Percentiles rank a stretch among this genome's conserved stretches.
Conservation (phyloP, 2,797 vertebrate genomes). For the Urocyon cinereoargenteus region DNA sequence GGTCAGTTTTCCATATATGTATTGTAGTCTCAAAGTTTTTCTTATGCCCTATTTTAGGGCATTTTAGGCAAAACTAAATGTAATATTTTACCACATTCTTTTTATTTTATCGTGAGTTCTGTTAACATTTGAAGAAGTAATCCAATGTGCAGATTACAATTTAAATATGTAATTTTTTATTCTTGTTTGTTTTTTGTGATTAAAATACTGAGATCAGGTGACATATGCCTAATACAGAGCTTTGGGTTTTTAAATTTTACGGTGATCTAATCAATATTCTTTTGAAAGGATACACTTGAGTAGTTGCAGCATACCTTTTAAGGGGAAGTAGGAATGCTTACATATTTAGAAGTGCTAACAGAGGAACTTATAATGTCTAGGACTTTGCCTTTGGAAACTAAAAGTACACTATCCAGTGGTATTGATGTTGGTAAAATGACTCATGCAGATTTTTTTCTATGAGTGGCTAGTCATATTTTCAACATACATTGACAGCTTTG, state of each 20-base stretch:
- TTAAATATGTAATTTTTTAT: constrained; percentile 58
- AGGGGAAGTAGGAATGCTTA: neutral
- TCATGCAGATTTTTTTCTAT: neutral
- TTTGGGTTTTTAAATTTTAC: constrained; percentile 16
- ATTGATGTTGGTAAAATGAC: neutral
- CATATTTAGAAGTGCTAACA: neutral
- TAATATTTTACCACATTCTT: constrained; percentile 83
- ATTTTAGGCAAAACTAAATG: constrained; percentile 85
- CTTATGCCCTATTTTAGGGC: constrained; percentile 81
- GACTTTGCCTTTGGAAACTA: constrained; percentile 45
- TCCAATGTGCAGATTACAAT: constrained; percentile 48
- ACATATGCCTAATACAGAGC: neutral
- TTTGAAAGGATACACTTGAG: neutral
- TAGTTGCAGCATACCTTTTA: neutral
- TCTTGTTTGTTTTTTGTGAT: constrained; percentile 55
- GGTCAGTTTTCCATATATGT: constrained; percentile 81
- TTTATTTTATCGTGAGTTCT: constrained; percentile 46
- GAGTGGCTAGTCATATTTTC: neutral
- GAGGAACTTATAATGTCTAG: neutral
- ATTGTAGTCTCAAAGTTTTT: constrained; percentile 81
- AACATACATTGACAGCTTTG: neutral
- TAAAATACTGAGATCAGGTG: constrained; percentile 54
- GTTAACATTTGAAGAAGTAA: constrained; percentile 56
- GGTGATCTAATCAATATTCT: neutral
- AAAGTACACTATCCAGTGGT: neutral